Base-by-base conservation (phyloP, 2,888 invertebrate genomes). In the Cordylochernes scorpioides region DNA sequence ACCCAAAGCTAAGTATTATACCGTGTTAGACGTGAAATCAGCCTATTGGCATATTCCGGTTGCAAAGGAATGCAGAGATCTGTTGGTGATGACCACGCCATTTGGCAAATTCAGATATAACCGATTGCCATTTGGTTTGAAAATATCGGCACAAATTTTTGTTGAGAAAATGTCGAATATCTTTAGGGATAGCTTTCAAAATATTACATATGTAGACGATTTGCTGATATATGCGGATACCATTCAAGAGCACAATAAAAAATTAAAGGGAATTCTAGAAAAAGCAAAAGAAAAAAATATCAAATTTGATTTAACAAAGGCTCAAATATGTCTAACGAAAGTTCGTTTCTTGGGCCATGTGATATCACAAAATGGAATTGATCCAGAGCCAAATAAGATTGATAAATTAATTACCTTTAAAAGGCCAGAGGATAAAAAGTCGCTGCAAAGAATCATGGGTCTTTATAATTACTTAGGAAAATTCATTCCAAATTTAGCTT, bases 271-370 rank as follows among this genome's bases (percentile, higher is more conserved):
- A 4, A 16, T 21, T 13, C 16, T 34, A 9, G 12, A 10, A 3
- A 15, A 12, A 9, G 28, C 31, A 4, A 22, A 29, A 13, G 15
- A 32, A 27, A 12, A 12, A 2, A 24, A 28, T 24, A 13, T 34
- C 8, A 25, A 29, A 13, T 27, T 34, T 4, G 29, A 32, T 15
- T n/a, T 10, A 14, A 21, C 12, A 3, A 32, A 32, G 15, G 26
- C 19, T 7, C 31, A 32, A 15, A 15, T 34, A 3, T 8, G 21
- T 5, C 12, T 14, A 9, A 8, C 28, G 5, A 16, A 18, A 7
- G 27, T 35, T 1, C 26, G 14, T 12, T 38, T 33, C 26, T 15
- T 38, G 25, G 37, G 39, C 2, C 32, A 38, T 27, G 7, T 29
- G 10, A 18, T 38, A 2, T 12, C 36, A 8, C 4, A 22, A 8